Percentiles rank a stretch among this genome's conserved stretches.
Conservation (phyloP, 2,888 invertebrate genomes). For the Gnatocerus cornutus region DNA sequence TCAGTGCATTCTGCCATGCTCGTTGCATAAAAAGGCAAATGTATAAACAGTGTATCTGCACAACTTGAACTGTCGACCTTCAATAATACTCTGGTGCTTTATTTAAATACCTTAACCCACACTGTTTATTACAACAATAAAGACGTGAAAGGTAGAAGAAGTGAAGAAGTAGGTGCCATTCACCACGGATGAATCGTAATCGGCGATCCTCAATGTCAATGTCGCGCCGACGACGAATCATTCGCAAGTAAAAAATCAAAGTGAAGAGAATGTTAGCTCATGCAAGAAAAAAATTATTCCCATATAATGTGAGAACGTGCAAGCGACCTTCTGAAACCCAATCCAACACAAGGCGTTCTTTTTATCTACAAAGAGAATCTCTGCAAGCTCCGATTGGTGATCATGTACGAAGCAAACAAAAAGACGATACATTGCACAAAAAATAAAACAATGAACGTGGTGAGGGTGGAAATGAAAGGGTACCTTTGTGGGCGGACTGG, state of each 20-base stretch:
- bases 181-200: slow-evolving; percentile 11
- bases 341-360: slow-evolving; percentile 9
- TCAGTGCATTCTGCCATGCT: slow-evolving; percentile 26
- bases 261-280: slow-evolving; percentile 11
- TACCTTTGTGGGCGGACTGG: slow-evolving; percentile 73
- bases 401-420: slow-evolving; percentile 29
- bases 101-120: slow-evolving; percentile 53
- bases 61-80: slow-evolving; percentile 7
- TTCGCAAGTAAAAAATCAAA: not conserved
- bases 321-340: slow-evolving; percentile 6
- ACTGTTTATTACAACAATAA: slow-evolving; percentile 56
- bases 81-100: slow-evolving; percentile 2
- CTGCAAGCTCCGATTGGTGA: slow-evolving; percentile 6
- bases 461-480: slow-evolving; percentile 21
- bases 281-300: slow-evolving; percentile 7
- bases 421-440: slow-evolving; percentile 66
- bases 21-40: slow-evolving; percentile 28
- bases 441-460: slow-evolving; percentile 54
- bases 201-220: slow-evolving; percentile 24
- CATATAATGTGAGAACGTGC: slow-evolving; percentile 1
- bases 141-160: slow-evolving; percentile 26
- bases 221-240: slow-evolving; percentile 31
- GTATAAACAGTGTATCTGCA: slow-evolving; percentile 36
- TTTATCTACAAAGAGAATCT: not conserved
- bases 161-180: slow-evolving; percentile 8